Conservation (phyloP, 2,888 invertebrate species). For the Neoascia interrupta region DNA sequence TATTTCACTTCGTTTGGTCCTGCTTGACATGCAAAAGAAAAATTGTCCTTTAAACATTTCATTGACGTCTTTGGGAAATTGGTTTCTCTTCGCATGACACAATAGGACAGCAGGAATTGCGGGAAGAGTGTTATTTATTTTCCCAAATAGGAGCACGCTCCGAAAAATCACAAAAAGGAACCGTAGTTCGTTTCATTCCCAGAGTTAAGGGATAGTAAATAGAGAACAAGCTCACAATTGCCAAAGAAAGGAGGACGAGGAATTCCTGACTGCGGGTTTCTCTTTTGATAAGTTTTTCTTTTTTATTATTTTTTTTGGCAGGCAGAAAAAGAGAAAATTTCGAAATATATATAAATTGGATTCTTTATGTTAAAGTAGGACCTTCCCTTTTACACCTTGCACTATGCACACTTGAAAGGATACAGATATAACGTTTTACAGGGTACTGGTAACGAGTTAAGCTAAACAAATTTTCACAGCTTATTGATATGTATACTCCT, state of each 20-base stretch:
- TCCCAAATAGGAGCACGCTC: too few relatives aligned
- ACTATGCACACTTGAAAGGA: slow-evolving; percentile 20
- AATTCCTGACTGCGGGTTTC: slow-evolving; percentile 32
- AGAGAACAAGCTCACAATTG: slow-evolving; percentile 4
- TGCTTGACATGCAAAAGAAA: slow-evolving; percentile 39
- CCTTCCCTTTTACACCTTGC: slow-evolving; percentile 6
- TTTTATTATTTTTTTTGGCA: neutral
- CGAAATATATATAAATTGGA: slow-evolving; percentile 47
- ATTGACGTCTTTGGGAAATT: slow-evolving; percentile 50
- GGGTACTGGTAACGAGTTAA: too few relatives aligned
- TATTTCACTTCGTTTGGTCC: slow-evolving; percentile 54
- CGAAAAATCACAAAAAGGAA: too few relatives aligned
- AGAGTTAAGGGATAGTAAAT: too few relatives aligned
- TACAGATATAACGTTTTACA: slow-evolving; percentile 6
- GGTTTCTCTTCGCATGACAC: slow-evolving; percentile 26
- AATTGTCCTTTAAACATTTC: slow-evolving; percentile 60
- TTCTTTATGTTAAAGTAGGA: slow-evolving; percentile 32
- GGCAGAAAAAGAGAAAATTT: slow-evolving; percentile 5
- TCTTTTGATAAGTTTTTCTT: slow-evolving; percentile 12
- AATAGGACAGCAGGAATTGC: slow-evolving; percentile 39
- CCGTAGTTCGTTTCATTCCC: too few relatives aligned
- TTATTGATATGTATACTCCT: too few relatives aligned
- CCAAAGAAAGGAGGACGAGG: slow-evolving; percentile 16
- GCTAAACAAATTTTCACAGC: too few relatives aligned
- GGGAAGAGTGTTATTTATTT: slow-evolving; percentile 46